phyloP scores from a whole-genome alignment of 2,797 vertebrate species.

The Rhadinocentrus ornatus region DNA sequence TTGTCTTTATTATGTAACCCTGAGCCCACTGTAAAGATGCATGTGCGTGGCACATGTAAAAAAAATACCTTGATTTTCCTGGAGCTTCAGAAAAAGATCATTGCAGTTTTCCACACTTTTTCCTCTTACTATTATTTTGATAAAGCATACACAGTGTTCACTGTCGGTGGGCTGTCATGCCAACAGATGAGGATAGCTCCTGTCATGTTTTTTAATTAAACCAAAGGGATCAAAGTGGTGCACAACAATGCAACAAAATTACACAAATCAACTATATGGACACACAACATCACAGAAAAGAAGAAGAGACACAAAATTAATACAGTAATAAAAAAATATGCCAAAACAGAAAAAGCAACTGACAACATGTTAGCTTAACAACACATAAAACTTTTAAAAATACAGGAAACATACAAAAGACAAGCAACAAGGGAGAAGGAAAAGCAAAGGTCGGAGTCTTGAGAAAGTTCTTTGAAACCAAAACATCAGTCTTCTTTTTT shows the following conservation, averaged over 20 bases:
- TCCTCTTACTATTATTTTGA: not conserved
- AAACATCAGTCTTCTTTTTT: no score
- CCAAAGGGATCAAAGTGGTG: not conserved
- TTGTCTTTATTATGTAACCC: constrained; percentile 37
- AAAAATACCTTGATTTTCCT: not conserved
- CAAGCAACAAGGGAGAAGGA: not conserved
- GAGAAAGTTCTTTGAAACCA: not conserved
- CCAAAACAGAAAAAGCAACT: not conserved
- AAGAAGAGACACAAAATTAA: not conserved
- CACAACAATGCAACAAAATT: no score
- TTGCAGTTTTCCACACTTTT: not conserved
- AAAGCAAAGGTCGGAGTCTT: not conserved
- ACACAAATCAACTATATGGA: not conserved
- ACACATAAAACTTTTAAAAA: not conserved
- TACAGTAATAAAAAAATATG: not conserved
- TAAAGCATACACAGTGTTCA: not conserved
- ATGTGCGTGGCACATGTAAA: constrained; percentile 7
- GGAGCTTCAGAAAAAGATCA: not conserved
- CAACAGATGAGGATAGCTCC: not conserved
- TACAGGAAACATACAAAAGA: no score
- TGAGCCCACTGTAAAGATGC: constrained; percentile 23
- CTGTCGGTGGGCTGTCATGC: not conserved
- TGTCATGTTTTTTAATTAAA: not conserved
- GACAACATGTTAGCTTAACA: no score
- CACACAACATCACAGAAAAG: not conserved